Percentiles rank a stretch among this genome's conserved stretches.
phyloP scores from a whole-genome alignment of 2,888 invertebrate species.

The Cyaniris semiargus region DNA sequence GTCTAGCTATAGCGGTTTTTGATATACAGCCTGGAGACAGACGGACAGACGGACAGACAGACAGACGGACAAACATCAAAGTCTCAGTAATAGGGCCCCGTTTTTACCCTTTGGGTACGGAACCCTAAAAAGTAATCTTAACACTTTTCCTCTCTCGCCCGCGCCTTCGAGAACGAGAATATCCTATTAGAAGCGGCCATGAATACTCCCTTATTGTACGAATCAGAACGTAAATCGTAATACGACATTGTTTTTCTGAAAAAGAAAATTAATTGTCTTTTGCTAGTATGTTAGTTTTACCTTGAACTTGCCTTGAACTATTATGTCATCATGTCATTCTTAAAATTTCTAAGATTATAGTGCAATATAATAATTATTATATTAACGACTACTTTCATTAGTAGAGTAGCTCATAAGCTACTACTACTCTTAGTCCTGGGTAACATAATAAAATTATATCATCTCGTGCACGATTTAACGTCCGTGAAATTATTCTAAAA shows the following conservation, averaged over 20 bases:
- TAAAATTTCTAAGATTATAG: background rate
- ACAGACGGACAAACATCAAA: no score
- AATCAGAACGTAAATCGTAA: background rate
- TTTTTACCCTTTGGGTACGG: no score
- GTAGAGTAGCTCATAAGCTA: background rate
- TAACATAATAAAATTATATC: background rate
- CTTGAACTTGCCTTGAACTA: no score
- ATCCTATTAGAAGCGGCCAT: conserved; percentile 28
- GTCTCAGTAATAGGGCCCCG: no score
- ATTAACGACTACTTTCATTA: background rate
- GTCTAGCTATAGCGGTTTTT: no score
- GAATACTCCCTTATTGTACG: conserved; percentile 10
- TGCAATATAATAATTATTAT: background rate
- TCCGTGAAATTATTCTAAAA: background rate
- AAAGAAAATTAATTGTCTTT: background rate
- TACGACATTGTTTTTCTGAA: background rate
- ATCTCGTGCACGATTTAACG: background rate
- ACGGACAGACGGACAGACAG: no score
- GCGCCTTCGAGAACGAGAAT: conserved; percentile 33
- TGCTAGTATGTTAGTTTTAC: background rate
- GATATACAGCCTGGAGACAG: no score
- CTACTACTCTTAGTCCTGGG: background rate
- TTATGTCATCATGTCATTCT: background rate
- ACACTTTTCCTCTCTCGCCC: conserved; percentile 60
- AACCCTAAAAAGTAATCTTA: conserved; percentile 75